A percentile compares a stretch with the other conserved stretches of the same genome.
These are phyloP conservation scores for Drosophila neocordata DNA, from an alignment of 1,140 invertebrate species.

Conservation along the genomic window DNA sequence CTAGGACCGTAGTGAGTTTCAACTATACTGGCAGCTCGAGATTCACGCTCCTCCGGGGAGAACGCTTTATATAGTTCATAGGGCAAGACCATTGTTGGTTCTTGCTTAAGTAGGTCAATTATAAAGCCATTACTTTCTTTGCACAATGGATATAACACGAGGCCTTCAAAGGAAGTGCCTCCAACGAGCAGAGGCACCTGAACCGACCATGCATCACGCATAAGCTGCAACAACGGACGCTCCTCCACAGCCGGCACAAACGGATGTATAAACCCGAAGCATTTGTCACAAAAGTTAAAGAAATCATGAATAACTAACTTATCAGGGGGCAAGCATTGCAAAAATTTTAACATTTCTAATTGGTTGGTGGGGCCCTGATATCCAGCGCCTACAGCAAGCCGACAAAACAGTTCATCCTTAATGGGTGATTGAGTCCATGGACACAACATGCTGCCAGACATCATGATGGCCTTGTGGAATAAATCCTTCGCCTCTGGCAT, in stretches of 20 bases:
- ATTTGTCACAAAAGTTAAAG: slow-evolving; percentile 27
- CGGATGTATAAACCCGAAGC: slow-evolving; percentile 49
- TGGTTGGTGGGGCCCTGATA: slow-evolving; percentile 64
- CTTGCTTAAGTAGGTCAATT: slow-evolving; percentile 38
- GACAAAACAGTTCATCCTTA: slow-evolving; percentile 17
- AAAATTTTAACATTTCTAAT: slow-evolving; percentile 72
- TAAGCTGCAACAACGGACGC: slow-evolving; percentile 48
- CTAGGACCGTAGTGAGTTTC: slow-evolving; percentile 53
- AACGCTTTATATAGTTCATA: slow-evolving; percentile 45
- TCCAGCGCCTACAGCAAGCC: slow-evolving; percentile 52
- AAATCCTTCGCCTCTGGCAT: slow-evolving; percentile 81
- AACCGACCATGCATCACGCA: slow-evolving; percentile 68
- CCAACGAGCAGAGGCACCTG: slow-evolving; percentile 81
- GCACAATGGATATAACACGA: slow-evolving; percentile 54
- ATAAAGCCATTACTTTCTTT: slow-evolving; percentile 45
- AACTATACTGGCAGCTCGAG: slow-evolving; percentile 21
- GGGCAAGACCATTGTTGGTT: slow-evolving; percentile 53
- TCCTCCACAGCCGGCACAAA: slow-evolving; percentile 75
- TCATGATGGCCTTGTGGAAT: slow-evolving; percentile 85
- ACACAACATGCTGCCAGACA: slow-evolving; percentile 84
- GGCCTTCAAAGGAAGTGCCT: slow-evolving; percentile 73
- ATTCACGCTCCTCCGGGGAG: slow-evolving; percentile 17
- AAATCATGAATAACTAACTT: slow-evolving; percentile 79
- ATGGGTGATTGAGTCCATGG: slow-evolving; percentile 59
- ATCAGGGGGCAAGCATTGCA: slow-evolving; percentile 85